Evolutionary conservation across 2,797 vertebrate species (phyloP).

Genomic region (Smutsia temminckii): DNA sequence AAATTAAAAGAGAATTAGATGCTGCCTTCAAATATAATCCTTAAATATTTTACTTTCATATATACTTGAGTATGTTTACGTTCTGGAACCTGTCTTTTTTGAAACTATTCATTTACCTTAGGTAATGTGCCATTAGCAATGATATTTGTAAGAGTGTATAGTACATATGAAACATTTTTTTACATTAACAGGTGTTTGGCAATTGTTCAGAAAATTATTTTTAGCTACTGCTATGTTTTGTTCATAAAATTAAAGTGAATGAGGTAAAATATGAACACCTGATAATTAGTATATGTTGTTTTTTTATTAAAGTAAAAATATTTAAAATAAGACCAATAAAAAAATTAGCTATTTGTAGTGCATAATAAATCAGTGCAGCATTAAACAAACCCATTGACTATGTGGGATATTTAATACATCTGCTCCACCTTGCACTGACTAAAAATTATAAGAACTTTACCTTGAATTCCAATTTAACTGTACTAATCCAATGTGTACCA

Average conservation of each 20-base stretch:
- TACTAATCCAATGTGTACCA: not conserved
- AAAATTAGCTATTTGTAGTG: not conserved
- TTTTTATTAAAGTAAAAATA: not conserved
- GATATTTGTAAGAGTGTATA: not conserved
- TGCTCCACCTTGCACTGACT: not conserved
- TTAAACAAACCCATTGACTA: not conserved
- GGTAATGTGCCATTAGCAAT: not conserved
- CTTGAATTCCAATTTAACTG: conserved; percentile 50
- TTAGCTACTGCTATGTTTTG: not conserved
- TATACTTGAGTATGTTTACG: not conserved
- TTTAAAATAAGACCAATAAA: not conserved
- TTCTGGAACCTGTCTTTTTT: not conserved
- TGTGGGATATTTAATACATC: not conserved
- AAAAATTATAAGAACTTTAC: not conserved
- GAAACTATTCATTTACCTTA: not conserved
- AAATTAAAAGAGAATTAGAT: not conserved
- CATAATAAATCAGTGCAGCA: not conserved
- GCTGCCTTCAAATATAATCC: not conserved
- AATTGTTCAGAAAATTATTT: not conserved
- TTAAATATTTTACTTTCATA: not conserved
- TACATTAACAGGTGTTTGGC: not conserved
- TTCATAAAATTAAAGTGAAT: not conserved
- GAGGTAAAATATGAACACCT: not conserved
- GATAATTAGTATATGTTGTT: not conserved
- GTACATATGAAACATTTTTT: not conserved